Evolutionary conservation across 37 sponge, comb jelly and placozoan species (phyloP).

Genomic region (Trichoplax adhaerens): DNA sequence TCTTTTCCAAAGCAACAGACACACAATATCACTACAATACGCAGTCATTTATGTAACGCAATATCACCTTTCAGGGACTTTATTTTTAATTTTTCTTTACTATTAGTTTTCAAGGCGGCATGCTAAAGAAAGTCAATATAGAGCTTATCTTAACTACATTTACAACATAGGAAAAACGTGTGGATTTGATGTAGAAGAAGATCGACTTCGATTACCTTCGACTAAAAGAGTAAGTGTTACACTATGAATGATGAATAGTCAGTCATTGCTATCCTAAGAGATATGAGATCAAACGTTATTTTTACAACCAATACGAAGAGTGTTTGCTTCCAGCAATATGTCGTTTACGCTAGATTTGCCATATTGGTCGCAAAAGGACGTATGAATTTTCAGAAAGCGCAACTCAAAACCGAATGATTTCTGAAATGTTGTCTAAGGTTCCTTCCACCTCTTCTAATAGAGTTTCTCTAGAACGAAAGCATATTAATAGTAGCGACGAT

Average conservation of each 20-base stretch:
- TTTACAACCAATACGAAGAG: too few relatives aligned
- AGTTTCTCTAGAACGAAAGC: too few relatives aligned
- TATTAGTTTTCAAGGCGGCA: slow-evolving; percentile 28
- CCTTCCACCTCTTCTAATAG: too few relatives aligned
- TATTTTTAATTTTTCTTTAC: background rate
- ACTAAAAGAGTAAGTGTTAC: slow-evolving; percentile 62
- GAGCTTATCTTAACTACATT: slow-evolving; percentile 67
- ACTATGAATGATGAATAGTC: background rate
- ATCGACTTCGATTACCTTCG: slow-evolving; percentile 82
- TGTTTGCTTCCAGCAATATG: background rate
- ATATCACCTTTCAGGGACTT: background rate
- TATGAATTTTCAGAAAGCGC: too few relatives aligned
- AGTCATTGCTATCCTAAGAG: too few relatives aligned
- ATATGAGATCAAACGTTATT: too few relatives aligned
- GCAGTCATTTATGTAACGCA: slow-evolving; percentile 5
- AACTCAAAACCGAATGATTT: too few relatives aligned
- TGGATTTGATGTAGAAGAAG: slow-evolving; percentile 69
- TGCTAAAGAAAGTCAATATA: slow-evolving; percentile 45
- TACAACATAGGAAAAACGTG: slow-evolving; percentile 36
- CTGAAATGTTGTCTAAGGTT: too few relatives aligned
- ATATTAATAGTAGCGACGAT: too few relatives aligned
- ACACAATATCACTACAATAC: background rate
- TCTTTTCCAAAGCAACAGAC: background rate
- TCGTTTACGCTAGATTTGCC: slow-evolving; percentile 10
- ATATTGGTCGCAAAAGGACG: slow-evolving; percentile 32